Evolutionary conservation across 2,113 vertebrate species (phyloP).

Genomic region (Brachypteracias leptosomus): DNA sequence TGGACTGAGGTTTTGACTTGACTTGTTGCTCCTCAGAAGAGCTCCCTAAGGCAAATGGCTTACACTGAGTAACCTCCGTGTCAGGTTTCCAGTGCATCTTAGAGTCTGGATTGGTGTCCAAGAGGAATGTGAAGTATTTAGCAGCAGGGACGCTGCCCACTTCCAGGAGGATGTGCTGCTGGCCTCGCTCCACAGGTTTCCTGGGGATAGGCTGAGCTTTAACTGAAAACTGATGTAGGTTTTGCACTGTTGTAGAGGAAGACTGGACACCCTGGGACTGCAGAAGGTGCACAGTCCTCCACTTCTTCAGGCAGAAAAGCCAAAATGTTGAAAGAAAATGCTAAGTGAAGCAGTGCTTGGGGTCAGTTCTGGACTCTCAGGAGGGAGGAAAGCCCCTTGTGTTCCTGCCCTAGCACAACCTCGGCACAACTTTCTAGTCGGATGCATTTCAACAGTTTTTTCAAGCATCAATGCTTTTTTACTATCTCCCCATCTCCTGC

Average conservation of each 20-base stretch:
- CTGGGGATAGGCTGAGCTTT: background rate
- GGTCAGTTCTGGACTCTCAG: background rate
- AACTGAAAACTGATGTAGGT: background rate
- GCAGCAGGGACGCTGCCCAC: background rate
- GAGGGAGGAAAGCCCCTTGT: background rate
- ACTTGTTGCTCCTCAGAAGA: background rate
- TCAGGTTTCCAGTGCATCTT: background rate
- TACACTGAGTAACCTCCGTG: background rate
- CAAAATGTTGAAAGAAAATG: background rate
- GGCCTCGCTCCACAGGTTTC: background rate
- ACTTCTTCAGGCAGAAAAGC: background rate
- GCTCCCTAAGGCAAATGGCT: background rate
- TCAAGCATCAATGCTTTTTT: background rate
- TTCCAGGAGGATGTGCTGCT: conserved; percentile 37
- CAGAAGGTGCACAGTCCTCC: background rate
- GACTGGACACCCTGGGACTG: background rate
- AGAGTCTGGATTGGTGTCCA: background rate
- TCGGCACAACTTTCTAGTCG: background rate
- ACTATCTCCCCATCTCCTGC: background rate
- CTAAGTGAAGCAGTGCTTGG: background rate
- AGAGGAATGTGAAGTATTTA: conserved; percentile 32
- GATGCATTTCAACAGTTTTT: background rate
- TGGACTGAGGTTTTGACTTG: background rate
- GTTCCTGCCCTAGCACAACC: background rate
- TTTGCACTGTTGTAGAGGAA: background rate